Base-by-base conservation (phyloP, 2,797 vertebrate species). In the Pogonophryne albipinna region DNA sequence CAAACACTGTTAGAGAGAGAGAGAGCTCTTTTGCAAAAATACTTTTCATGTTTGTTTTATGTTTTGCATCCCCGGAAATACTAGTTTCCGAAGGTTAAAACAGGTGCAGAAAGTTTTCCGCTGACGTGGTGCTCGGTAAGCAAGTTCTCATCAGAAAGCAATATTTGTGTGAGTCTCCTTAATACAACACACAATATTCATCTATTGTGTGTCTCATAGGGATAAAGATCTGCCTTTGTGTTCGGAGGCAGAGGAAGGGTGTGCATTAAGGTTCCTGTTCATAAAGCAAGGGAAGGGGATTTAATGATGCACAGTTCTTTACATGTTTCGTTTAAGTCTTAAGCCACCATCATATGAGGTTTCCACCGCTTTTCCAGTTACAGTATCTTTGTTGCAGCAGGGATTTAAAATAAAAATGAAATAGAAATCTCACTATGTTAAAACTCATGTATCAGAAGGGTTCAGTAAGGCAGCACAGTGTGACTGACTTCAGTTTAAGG, bases 221-320 rank as follows among this genome's bases (percentile, higher is more conserved):
- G 79, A 88, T 80, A 81, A 81, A 85, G 77, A 82, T 83, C 66
- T 71, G 68, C 55, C 59, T 76, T 76, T 81, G 72, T 84, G 68
- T 83, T 88, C 69, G 78, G 74, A 82, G 82, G 76, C 77, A 88
- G 50, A 74, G 70, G 58, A 84, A 87, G 75, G 83, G 51, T 57
- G 17, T 20, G 57, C 73, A 79, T 77, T 81, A 58, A 70, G 67
- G 38, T 31, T 3, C 19, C 19, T 64, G 49, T 66, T 79, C 65
- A 23, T 62, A 7, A 27, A 23, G 53, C 45, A 8, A 53, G 27
- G 20, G 38, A 71, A 17, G 53, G 6, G 31, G 4, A 60, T 70
- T 65, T 57, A 58, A 70, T 57, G 49, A 63, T 68, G 12, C 50
- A 31, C 73, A 61, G n/a, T 65, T 76, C 56, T 70, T 59, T 46